A percentile compares a stretch with the other conserved stretches of the same genome.
Conservation (phyloP, 2,113 vertebrate genomes). For the Oriolus oriolus region DNA sequence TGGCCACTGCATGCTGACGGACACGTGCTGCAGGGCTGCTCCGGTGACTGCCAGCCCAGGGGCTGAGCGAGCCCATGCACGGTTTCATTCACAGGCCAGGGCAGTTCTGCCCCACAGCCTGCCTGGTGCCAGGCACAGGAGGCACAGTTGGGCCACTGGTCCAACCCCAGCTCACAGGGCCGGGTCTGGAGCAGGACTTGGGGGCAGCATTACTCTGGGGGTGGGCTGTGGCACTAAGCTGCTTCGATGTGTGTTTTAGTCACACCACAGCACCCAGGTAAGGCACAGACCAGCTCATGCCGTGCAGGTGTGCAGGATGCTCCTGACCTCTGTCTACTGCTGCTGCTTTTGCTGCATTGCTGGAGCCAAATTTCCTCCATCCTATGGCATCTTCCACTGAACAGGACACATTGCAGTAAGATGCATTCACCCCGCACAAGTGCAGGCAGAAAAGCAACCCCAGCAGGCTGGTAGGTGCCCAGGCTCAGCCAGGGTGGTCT, state of each 20-base stretch:
- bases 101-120: not conserved
- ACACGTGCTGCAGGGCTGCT: not conserved
- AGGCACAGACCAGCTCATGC: fast-evolving
- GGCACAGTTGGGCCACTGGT: not conserved
- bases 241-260: not conserved
- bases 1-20: fast-evolving
- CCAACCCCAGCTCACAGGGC: not conserved
- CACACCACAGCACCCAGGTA: not conserved
- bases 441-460: fast-evolving
- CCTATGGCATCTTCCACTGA: not conserved
- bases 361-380: not conserved
- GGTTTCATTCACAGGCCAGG: not conserved
- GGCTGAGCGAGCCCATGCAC: fast-evolving
- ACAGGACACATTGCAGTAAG: not conserved
- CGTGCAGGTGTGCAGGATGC: fast-evolving
- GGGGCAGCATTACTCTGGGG: not conserved
- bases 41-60: not conserved
- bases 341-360: not conserved
- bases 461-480: not conserved
- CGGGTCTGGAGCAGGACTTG: fast-evolving
- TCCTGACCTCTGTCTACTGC: not conserved
- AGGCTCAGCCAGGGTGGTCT: not conserved
- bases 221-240: not conserved
- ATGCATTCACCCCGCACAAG: fast-evolving
- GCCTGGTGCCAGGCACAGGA: not conserved